Evolutionary conservation across 2,797 vertebrate genomes (phyloP).

Genomic region (Perodicticus potto): DNA sequence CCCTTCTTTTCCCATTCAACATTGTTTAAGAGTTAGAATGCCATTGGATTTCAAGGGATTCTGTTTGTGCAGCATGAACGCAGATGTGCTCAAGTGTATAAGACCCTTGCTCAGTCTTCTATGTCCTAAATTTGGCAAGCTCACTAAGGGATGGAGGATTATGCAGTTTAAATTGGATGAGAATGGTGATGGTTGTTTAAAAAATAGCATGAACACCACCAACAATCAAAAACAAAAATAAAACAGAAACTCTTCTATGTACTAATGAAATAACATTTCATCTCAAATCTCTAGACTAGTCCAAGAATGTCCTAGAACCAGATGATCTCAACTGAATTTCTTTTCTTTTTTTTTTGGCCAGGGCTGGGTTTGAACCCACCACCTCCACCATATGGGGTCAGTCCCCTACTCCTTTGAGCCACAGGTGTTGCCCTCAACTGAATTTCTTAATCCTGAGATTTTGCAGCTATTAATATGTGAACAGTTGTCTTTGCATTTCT

Average conservation of each 20-base stretch:
- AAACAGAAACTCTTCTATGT: neutral
- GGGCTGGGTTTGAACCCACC: no score
- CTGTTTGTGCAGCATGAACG: conserved; percentile 30
- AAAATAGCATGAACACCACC: neutral
- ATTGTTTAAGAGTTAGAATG: neutral
- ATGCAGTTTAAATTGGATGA: conserved; percentile 62
- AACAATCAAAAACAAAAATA: conserved; percentile 47
- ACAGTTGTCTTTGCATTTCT: neutral
- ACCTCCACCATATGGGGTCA: no score
- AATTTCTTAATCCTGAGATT: neutral
- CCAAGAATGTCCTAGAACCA: neutral
- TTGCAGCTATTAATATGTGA: neutral
- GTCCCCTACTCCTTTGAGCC: no score
- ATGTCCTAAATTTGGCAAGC: conserved; percentile 54
- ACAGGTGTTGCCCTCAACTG: neutral
- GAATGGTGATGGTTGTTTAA: conserved; percentile 48
- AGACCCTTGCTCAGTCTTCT: conserved; percentile 57
- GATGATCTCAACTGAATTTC: neutral
- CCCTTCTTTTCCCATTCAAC: neutral
- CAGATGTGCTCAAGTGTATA: conserved; percentile 25
- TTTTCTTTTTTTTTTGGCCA: neutral
- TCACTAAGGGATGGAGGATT: conserved; percentile 58
- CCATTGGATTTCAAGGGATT: neutral
- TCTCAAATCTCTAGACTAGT: neutral
- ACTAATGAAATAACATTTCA: neutral